Conservation (phyloP, 2,888 invertebrate species). For the Gryllus longicercus region DNA sequence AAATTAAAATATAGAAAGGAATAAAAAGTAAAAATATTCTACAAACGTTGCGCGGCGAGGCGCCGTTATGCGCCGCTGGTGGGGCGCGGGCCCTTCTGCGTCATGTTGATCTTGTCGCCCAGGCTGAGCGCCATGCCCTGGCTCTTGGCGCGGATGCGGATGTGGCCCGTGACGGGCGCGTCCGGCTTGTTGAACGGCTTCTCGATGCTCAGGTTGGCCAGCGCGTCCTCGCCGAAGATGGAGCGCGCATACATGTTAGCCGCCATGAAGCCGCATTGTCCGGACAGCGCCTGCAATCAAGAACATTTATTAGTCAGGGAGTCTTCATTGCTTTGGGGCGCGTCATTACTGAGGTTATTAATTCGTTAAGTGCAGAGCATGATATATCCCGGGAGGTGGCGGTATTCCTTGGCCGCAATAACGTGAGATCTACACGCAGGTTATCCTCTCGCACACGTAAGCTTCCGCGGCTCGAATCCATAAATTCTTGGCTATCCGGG, state of each 20-base stretch:
- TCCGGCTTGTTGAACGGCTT: constrained; percentile 82
- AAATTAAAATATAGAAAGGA: too few species aligned
- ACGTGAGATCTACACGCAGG: too few species aligned
- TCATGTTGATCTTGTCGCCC: constrained; percentile 96
- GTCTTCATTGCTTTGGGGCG: too few species aligned
- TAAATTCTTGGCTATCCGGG: too few species aligned
- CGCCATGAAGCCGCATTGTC: constrained; percentile 99
- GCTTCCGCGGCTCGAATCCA: too few species aligned
- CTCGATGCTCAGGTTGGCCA: constrained; percentile 98
- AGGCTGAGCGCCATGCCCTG: constrained; percentile 99
- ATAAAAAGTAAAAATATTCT: too few species aligned
- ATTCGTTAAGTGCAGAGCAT: too few species aligned
- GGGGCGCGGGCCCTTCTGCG: constrained; percentile 65
- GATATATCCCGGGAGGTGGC: too few species aligned
- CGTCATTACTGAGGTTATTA: too few species aligned
- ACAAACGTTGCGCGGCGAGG: not conserved
- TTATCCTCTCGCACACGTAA: too few species aligned
- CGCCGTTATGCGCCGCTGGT: constrained; percentile 29
- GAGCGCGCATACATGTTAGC: constrained; percentile 98
- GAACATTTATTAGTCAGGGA: too few species aligned
- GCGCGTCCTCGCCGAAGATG: constrained; percentile 96
- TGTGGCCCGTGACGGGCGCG: constrained; percentile 92
- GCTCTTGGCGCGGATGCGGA: constrained; percentile 96
- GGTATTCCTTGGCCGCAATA: too few species aligned
- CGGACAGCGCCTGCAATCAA: constrained; percentile 70